Conservation (phyloP, 2,888 invertebrate species). For the Strigamia crassipes region DNA sequence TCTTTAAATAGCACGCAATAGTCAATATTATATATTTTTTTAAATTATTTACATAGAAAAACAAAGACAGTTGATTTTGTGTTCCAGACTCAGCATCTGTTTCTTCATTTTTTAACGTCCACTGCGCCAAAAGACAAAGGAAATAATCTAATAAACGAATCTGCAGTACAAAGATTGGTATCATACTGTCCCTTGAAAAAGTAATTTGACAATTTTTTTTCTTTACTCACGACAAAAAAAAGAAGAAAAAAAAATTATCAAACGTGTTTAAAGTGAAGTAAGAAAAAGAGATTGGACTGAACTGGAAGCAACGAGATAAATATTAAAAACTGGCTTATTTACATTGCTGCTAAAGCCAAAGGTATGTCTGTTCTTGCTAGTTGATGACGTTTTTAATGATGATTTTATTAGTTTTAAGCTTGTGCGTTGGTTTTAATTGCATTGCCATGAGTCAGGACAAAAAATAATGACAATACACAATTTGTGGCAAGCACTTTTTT, state of each 20-base stretch:
- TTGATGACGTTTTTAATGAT: not conserved
- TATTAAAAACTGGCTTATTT: not conserved
- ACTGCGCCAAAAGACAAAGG: not conserved
- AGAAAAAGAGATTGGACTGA: not conserved
- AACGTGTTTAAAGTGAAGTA: not conserved
- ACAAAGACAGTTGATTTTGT: too few species aligned
- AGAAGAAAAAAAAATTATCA: too few species aligned
- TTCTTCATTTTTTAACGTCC: constrained; percentile 10
- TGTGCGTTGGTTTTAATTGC: constrained; percentile 9
- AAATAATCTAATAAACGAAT: constrained; percentile 11
- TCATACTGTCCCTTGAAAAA: not conserved
- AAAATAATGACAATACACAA: not conserved
- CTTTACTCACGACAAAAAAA: not conserved
- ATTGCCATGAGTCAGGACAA: constrained; percentile 6
- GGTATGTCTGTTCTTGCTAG: not conserved
- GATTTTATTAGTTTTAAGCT: not conserved
- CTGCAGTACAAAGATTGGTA: not conserved
- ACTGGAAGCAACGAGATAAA: not conserved
- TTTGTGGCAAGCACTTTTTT: too few species aligned
- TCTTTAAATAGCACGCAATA: too few species aligned
- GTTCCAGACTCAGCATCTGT: not conserved
- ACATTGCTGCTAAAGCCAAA: not conserved
- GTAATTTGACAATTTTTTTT: not conserved
- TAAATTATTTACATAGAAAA: too few species aligned
- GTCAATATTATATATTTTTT: too few species aligned